These are phyloP conservation scores for Limnephilus rhombicus DNA, from an alignment of 2,888 invertebrate genomes.

Conservation along the genomic window DNA sequence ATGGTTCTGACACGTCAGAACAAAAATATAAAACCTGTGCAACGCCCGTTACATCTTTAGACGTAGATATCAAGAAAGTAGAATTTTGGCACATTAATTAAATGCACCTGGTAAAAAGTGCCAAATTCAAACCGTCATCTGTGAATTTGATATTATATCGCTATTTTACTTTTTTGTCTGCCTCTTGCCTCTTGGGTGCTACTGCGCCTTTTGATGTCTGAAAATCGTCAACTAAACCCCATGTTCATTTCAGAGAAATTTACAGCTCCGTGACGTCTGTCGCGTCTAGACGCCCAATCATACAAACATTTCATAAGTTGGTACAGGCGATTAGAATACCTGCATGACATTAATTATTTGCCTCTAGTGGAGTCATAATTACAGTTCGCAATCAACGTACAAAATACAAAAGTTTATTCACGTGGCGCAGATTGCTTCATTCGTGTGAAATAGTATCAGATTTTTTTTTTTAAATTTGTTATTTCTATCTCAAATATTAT, in stretches of 20 bases:
- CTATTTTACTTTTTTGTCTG: background rate
- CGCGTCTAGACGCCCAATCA: conserved; percentile 39
- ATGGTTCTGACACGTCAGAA: no score
- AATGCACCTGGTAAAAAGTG: background rate
- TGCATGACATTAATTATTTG: background rate
- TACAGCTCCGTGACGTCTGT: conserved; percentile 34
- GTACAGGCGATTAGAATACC: background rate
- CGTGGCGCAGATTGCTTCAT: background rate
- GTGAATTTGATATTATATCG: background rate
- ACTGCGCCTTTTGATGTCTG: conserved; percentile 3
- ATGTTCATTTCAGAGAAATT: conserved; percentile 25
- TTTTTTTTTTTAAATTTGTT: background rate
- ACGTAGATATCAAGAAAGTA: background rate
- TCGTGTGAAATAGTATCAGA: background rate
- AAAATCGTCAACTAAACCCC: conserved; percentile 20
- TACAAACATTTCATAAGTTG: background rate
- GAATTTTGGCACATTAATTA: background rate
- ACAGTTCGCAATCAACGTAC: background rate
- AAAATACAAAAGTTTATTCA: background rate
- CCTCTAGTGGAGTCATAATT: background rate
- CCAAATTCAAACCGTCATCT: background rate
- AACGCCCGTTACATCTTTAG: conserved; percentile 15
- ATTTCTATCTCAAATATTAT: background rate
- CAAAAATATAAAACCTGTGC: background rate
- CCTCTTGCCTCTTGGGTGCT: background rate